Evolutionary conservation across 2,888 invertebrate species (phyloP).

Genomic region (Epistrophella euchroma): DNA sequence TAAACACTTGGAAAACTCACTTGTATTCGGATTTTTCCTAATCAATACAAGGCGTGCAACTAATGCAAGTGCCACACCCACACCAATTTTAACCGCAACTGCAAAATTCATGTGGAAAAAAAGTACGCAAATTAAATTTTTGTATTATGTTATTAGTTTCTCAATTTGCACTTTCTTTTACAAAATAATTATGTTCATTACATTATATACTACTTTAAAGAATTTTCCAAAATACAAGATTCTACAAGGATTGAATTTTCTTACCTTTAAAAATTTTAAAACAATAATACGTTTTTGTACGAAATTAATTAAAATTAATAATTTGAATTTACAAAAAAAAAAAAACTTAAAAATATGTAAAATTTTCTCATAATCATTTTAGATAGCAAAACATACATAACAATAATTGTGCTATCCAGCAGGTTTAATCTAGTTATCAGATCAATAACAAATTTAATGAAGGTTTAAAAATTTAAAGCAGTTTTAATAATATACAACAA

Average conservation of each 20-base stretch:
- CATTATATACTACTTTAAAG: background rate
- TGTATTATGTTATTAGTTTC: slow-evolving; percentile 32
- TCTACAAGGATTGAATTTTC: background rate
- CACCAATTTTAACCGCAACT: slow-evolving; percentile 94
- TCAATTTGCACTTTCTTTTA: slow-evolving; percentile 81
- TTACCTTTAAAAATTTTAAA: background rate
- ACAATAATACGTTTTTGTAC: too few relatives aligned
- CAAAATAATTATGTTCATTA: slow-evolving; percentile 46
- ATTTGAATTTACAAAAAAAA: too few relatives aligned
- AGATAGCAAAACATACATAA: too few relatives aligned
- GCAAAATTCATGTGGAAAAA: slow-evolving; percentile 85
- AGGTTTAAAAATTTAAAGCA: too few relatives aligned
- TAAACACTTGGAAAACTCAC: slow-evolving; percentile 80
- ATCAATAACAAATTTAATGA: too few relatives aligned
- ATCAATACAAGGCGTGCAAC: slow-evolving; percentile 94
- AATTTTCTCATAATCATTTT: too few relatives aligned
- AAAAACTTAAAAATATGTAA: too few relatives aligned
- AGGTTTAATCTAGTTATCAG: too few relatives aligned
- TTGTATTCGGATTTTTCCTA: slow-evolving; percentile 87
- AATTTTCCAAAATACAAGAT: background rate
- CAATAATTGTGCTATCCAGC: too few relatives aligned
- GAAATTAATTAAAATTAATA: too few relatives aligned
- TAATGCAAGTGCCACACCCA: slow-evolving; percentile 92
- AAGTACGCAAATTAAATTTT: slow-evolving; percentile 75
- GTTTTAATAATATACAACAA: too few relatives aligned